These are phyloP conservation scores for Chydorus sphaericus DNA, from an alignment of 2,888 invertebrate species.

Conservation along the genomic window DNA sequence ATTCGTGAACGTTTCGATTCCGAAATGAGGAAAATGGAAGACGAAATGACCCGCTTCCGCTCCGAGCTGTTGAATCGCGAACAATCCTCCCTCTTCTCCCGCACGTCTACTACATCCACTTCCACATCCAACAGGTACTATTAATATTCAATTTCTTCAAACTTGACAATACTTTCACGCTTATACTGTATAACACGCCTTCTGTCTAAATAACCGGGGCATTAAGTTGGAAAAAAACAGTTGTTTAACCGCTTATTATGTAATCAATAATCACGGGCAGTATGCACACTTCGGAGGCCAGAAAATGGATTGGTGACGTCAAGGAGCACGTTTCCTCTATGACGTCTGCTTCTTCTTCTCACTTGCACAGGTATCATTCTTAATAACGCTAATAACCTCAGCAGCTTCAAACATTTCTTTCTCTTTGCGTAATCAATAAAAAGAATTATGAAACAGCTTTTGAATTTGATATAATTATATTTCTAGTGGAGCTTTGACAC, in stretches of 20 bases:
- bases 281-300: conserved; percentile 10
- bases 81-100: conserved; percentile 56
- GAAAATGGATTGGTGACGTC: conserved; percentile 13
- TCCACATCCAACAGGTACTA: neutral
- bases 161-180: neutral
- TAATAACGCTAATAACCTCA: neutral
- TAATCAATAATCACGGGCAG: neutral
- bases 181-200: neutral
- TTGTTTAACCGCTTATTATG: neutral
- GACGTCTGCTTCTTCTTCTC: conserved; percentile 8
- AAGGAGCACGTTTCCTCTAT: conserved; percentile 4
- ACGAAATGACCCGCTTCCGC: conserved; percentile 90
- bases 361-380: neutral
- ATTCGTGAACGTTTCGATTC: conserved; percentile 89
- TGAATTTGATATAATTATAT: neutral
- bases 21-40: conserved; percentile 97
- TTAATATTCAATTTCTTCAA: neutral
- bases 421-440: neutral
- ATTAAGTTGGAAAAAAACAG: neutral
- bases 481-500: neutral
- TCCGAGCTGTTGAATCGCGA: conserved; percentile 85
- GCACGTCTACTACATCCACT: neutral
- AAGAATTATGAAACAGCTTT: neutral
- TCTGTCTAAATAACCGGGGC: neutral
- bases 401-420: neutral